Base-by-base conservation (phyloP, 2,113 vertebrate genomes). In the Neogobius melanostomus region DNA sequence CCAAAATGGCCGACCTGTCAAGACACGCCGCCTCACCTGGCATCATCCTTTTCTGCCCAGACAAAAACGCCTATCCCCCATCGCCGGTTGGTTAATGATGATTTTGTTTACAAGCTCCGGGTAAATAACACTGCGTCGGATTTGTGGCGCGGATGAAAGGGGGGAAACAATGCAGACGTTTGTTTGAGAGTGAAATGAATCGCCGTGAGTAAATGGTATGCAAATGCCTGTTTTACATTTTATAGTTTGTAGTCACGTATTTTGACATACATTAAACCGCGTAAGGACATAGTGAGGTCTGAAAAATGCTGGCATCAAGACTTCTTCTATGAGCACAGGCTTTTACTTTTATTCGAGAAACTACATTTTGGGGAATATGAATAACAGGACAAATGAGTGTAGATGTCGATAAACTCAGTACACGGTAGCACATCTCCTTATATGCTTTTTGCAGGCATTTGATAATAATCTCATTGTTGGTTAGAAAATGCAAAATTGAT, bases 1-100 rank as follows among this genome's bases (percentile, higher is more conserved):
- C 87, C 92, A 95, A 95, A 95, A 94, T 94, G 95, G 94, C 93
- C 53, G 94, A 93, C 95, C 95, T 95, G 94, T 95, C 92, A 94
- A 89, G 93, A 94, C 90, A 91, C 82, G 91, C 92, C 88, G 94
- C 91, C 93, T 97, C 93, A 96, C 93, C 93, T 96, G 95, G 91
- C 93, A 93, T 92, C 93, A 82, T 87, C 53, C 6, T 54, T 16
- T 10, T 54, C 16, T 87, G 89, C 72, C 65, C 36, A 73, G 81
- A 85, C 67, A 72, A 88, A 36, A 86, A 71, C 49, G 60, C 63
- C 72, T 71, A 12, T 28, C 74, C 63, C 75, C 54, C 66, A 48
- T 77, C 64, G 75, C 69, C 57, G 64, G 53, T 81, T 87, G 64
- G 53, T 81, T 87, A 84, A 86, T 80, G 69, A 82, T 87, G 56